phyloP scores from a whole-genome alignment of 2,797 vertebrate species.

The Arctocebus calabarensis region DNA sequence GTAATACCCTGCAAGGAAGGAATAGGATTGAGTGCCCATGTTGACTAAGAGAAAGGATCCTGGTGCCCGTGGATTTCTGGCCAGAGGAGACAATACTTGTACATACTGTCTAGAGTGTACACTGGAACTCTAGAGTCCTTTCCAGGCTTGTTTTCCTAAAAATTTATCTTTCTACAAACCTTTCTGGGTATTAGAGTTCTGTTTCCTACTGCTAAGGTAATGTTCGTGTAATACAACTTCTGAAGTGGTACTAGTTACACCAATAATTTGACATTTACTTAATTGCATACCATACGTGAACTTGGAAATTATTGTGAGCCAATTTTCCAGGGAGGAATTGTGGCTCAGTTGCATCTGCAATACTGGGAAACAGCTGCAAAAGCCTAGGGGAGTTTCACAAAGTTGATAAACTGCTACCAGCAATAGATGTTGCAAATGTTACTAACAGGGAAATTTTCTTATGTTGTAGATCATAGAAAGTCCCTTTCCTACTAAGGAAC shows the following conservation, averaged over 20 bases:
- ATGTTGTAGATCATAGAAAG: not conserved
- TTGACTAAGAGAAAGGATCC: not conserved
- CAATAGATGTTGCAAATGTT: conserved; percentile 64
- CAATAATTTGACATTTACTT: not conserved
- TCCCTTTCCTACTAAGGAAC: conserved; percentile 31
- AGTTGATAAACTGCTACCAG: conserved; percentile 45
- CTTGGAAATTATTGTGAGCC: conserved; percentile 15
- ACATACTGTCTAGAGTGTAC: not conserved
- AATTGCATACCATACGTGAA: not conserved
- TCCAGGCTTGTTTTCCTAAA: not conserved
- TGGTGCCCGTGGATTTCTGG: not conserved
- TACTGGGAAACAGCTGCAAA: conserved; percentile 46
- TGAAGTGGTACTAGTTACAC: not conserved
- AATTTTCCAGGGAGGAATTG: conserved; percentile 10
- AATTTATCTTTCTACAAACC: not conserved
- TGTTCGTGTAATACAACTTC: not conserved
- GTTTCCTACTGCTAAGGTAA: not conserved
- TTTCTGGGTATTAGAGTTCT: not conserved
- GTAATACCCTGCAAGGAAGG: not conserved
- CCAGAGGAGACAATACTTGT: not conserved
- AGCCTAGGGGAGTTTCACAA: not conserved
- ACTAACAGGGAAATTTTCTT: conserved; percentile 38
- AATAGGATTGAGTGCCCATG: not conserved
- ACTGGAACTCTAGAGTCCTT: not conserved
- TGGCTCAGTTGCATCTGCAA: not conserved